Conservation (phyloP, 2,797 vertebrate species). For the Sebastes trivittatus region DNA sequence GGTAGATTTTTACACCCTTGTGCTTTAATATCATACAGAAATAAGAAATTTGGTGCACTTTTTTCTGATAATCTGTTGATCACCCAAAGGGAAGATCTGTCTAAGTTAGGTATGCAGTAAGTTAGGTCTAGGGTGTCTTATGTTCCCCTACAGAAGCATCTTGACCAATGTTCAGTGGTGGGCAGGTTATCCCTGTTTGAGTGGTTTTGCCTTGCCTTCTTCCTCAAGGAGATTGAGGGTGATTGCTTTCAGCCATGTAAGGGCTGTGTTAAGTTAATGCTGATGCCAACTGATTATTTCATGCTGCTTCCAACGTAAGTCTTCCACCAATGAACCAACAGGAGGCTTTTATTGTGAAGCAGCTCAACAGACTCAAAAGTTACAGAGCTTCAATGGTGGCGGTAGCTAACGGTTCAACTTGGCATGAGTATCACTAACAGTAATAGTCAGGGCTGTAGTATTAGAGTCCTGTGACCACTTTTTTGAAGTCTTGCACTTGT, state of each 20-base stretch:
- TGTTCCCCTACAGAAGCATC: neutral
- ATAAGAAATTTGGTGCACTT: neutral
- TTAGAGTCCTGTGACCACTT: neutral
- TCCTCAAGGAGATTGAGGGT: neutral
- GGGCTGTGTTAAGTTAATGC: neutral
- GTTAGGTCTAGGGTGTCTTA: neutral
- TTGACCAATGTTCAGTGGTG: neutral
- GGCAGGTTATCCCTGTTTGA: neutral
- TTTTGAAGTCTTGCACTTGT: neutral
- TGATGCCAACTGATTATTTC: neutral
- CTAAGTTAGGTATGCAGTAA: neutral
- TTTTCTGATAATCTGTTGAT: neutral
- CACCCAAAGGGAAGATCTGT: neutral
- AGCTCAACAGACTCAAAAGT: neutral
- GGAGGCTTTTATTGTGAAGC: neutral
- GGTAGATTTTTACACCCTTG: slow-evolving; percentile 1
- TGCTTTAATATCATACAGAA: neutral
- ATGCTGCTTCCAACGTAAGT: neutral
- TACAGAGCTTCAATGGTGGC: neutral
- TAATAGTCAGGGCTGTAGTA: neutral
- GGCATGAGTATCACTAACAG: neutral
- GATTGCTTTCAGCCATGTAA: neutral
- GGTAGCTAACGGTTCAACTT: neutral
- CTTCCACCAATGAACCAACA: neutral
- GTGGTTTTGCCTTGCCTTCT: neutral